Conservation (phyloP, 2,113 vertebrate genomes). For the Pituophis catenifer region DNA sequence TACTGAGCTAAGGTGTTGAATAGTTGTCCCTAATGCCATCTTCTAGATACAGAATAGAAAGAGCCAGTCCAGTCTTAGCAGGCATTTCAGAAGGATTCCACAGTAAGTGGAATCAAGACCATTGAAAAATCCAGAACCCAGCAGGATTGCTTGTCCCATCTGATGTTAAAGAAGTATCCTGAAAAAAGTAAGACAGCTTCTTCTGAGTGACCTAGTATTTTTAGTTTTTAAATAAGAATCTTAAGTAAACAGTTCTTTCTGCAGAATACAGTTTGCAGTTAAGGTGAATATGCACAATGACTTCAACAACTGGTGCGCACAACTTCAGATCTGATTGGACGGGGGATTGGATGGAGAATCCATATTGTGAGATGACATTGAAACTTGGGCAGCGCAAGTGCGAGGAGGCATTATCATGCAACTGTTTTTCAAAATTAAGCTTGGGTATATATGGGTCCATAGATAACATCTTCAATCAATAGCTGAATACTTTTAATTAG, state of each 20-base stretch:
- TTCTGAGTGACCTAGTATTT: too few relatives aligned
- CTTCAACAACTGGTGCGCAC: too few relatives aligned
- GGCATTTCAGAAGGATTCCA: background rate
- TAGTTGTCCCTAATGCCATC: background rate
- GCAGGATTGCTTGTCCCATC: background rate
- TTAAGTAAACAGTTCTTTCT: too few relatives aligned
- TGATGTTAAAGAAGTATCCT: background rate
- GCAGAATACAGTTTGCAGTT: too few relatives aligned
- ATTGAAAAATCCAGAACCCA: background rate
- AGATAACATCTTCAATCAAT: too few relatives aligned
- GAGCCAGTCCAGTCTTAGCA: background rate
- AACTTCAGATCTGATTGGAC: too few relatives aligned
- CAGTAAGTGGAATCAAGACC: background rate
- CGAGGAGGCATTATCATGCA: background rate
- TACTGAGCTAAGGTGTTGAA: background rate
- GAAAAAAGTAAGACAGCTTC: too few relatives aligned
- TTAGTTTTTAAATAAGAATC: too few relatives aligned
- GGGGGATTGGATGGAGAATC: background rate
- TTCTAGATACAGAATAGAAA: background rate
- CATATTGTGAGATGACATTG: background rate
- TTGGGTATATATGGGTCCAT: too few relatives aligned
- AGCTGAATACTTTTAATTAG: too few relatives aligned
- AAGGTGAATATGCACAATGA: too few relatives aligned
- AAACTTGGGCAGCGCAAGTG: background rate
- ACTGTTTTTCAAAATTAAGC: too few relatives aligned